Conservation (phyloP, 2,888 invertebrate genomes). For the Cryptosula pallasiana region DNA sequence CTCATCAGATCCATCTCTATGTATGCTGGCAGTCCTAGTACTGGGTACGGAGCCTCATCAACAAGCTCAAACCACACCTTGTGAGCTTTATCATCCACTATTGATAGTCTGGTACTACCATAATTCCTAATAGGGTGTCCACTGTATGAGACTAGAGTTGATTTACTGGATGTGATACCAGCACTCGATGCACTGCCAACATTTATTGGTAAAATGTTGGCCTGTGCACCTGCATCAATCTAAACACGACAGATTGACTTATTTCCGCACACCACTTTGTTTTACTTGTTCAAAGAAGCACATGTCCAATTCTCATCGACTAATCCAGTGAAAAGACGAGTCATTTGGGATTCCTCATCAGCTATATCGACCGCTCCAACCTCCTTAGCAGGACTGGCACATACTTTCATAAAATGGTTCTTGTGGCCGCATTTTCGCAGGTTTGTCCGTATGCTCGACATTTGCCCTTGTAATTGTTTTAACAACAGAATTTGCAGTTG, state of each 20-base stretch:
- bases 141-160: background rate
- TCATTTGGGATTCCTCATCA: too few relatives aligned
- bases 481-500: conserved; percentile 18
- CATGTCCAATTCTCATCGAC: too few relatives aligned
- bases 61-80: background rate
- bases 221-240: background rate
- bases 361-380: too few relatives aligned
- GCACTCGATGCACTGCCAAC: background rate
- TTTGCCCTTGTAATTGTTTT: background rate
- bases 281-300: too few relatives aligned
- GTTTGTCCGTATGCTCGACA: background rate
- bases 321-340: too few relatives aligned
- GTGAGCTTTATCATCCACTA: background rate
- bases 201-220: background rate
- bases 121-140: background rate
- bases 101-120: background rate
- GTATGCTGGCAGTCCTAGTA: background rate
- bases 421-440: background rate
- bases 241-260: too few relatives aligned
- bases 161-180: background rate
- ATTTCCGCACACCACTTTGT: too few relatives aligned
- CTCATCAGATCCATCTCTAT: background rate
- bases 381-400: background rate
- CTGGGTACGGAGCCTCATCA: background rate
- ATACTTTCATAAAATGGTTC: background rate